Base-by-base conservation (phyloP, 30 jellyfish, hydroid and myxozoan species). In the Clytia hemisphaerica region DNA sequence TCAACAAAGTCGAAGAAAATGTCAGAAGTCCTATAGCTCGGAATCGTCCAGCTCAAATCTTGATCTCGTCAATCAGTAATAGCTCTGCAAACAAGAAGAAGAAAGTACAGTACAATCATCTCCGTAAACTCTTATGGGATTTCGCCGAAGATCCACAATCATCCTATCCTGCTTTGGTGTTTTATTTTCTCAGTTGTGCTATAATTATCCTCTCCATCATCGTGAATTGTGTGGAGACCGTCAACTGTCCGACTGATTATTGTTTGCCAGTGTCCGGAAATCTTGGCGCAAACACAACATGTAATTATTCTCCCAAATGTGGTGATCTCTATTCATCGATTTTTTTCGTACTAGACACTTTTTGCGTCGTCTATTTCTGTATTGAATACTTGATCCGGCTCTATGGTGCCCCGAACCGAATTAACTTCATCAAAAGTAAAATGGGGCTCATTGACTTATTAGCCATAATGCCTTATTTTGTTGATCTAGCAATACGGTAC, bases 211-310 rank as follows among this genome's bases (percentile, higher is more conserved):
- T 89, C 47, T 72, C 95, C 27, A 93, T 89, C 18, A 77, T 82
- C 9, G 89, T 82, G 1, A 89, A 76, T 67, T 81, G 95, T 0
- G 94, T 84, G 80, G 98, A 89, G 49, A 89, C 98, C 1, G 98
- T 89, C 12, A 93, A 88, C 0, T 83, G 85, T 16, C n/a, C 61
- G n/a, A 55, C 30, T 35, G 24, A 28, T 3, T n/a, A n/a, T n/a
- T n/a, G n/a, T n/a, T n/a, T n/a, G n/a, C n/a, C n/a, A n/a, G n/a
- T n/a, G n/a, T n/a, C n/a, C n/a, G n/a, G n/a, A n/a, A n/a, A n/a
- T n/a, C 16, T 18, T 4, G 1, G 25, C 2, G 42, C 36, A 26
- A 44, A 44, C 1, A 45, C 65, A 3, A 2, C 40, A 19, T 48
- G 53, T 16, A 45, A 67, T 30, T 54, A 53, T 44, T n/a, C n/a